Percentiles rank a stretch among this genome's conserved stretches.
These are phyloP conservation scores for Drosophila algonquin DNA, from an alignment of 2,888 invertebrate species.

Conservation along the genomic window DNA sequence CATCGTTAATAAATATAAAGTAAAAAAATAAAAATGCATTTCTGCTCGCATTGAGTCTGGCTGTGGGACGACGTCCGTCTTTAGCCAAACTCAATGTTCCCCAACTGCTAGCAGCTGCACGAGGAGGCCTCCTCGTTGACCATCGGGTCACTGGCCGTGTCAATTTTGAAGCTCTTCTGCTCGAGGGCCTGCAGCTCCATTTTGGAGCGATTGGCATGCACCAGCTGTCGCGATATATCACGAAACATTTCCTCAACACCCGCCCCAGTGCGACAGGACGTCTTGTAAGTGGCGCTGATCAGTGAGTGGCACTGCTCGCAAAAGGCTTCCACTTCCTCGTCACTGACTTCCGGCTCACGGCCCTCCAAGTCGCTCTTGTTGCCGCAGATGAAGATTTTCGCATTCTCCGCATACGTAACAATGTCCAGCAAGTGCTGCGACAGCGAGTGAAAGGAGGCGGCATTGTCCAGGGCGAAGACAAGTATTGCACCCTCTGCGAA, in stretches of 20 bases:
- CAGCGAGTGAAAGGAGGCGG: conserved; percentile 95
- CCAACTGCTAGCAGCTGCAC: conserved; percentile 83
- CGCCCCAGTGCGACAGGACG: conserved; percentile 94
- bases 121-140: conserved; percentile 82
- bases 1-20: conserved; percentile 52
- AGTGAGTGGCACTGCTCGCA: conserved; percentile 96
- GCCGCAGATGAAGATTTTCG: conserved; percentile 97
- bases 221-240: conserved; percentile 92
- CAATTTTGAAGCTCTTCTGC: conserved; percentile 90
- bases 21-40: conserved; percentile 42
- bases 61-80: neutral
- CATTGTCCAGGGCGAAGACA: conserved; percentile 95
- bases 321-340: conserved; percentile 94
- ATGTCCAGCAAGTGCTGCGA: conserved; percentile 97
- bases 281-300: conserved; percentile 94
- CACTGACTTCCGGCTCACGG: conserved; percentile 89
- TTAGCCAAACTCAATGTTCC: conserved; percentile 81
- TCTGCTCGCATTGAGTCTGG: conserved; percentile 61
- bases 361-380: conserved; percentile 94
- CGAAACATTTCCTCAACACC: conserved; percentile 96
- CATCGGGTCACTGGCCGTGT: conserved; percentile 85
- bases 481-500: conserved; percentile 97
- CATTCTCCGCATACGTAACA: conserved; percentile 96
- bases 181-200: conserved; percentile 92
- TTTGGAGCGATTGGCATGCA: conserved; percentile 91